Conservation (phyloP, 2,888 invertebrate species). For the Drosophila macrospina region DNA sequence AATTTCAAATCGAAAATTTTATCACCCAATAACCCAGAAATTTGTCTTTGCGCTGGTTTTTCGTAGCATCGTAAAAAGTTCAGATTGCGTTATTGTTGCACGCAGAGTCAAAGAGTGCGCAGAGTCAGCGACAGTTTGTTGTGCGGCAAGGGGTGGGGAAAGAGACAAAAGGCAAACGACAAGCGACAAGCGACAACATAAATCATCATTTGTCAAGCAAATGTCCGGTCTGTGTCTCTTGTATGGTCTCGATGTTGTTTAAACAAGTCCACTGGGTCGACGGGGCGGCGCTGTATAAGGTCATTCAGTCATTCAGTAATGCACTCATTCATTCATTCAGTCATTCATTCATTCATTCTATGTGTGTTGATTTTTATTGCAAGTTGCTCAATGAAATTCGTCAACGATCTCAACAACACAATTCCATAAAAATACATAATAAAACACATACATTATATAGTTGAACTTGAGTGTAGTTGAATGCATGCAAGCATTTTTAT, state of each 20-base stretch:
- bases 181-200: slow-evolving; percentile 35
- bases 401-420: slow-evolving; percentile 29
- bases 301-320: slow-evolving; percentile 7
- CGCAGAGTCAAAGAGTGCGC: slow-evolving; percentile 7
- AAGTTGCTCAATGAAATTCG: slow-evolving; percentile 43
- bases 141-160: too few relatives aligned
- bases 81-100: slow-evolving; percentile 33
- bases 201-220: slow-evolving; percentile 70
- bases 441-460: background rate
- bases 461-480: background rate
- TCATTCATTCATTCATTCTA: slow-evolving; percentile 16
- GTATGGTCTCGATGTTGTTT: slow-evolving; percentile 28
- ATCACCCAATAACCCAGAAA: slow-evolving; percentile 66
- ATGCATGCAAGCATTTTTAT: slow-evolving; percentile 25
- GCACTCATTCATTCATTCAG: slow-evolving; percentile 23
- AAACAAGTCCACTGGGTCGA: slow-evolving; percentile 51
- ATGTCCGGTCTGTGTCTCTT: slow-evolving; percentile 44
- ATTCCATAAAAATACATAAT: slow-evolving; percentile 39
- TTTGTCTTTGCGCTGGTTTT: slow-evolving; percentile 26
- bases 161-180: background rate
- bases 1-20: slow-evolving; percentile 60
- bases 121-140: slow-evolving; percentile 6
- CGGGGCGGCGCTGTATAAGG: slow-evolving; percentile 42
- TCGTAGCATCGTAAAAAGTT: slow-evolving; percentile 46
- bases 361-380: slow-evolving; percentile 42